Evolutionary conservation across 2,797 vertebrate species (phyloP), one percentile per base, ranked within the genome.

Genomic region (Cynodonichthys magdalenae): DNA sequence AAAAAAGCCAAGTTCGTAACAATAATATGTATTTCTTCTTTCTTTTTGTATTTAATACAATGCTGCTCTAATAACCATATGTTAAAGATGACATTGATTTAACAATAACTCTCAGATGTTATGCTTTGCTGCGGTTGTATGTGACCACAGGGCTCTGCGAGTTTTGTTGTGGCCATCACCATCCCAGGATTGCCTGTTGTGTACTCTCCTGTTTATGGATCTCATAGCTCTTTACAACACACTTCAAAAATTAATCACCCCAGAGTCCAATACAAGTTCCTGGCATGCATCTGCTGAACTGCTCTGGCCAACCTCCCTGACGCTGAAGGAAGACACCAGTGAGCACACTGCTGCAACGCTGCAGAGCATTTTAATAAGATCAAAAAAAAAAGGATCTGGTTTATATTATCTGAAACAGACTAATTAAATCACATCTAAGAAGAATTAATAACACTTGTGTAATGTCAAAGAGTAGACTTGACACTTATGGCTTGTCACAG

Each of bases 171-270:
- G 71, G 63, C 80, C 69, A 72, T 79, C 72, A 36, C 75, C 70
- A 79, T 78, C 84, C 71, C 61, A 74, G 69, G 81, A 86, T 71
- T 75, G 76, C 64, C 85, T 77, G 79, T 86, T 89, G 83, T 84
- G 80, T 84, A 85, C 78, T 80, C 75, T 86, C 70, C 73, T 85
- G 70, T 90, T 90, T 90, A 90, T 87, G 87, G 82, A 86, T 92
- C 83, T 87, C 87, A 86, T 87, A 79, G 87, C 88, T 84, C 88
- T 90, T 91, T 89, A 90, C 83, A 88, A 72, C 86, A 83, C 85
- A 90, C 89, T 92, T 91, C 83, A 90, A 87, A 90, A 89, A 91
- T 88, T 77, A 90, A 91, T 90, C 89, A 87, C 87, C 85, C 85
- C 67, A 76, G 86, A 90, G 86, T 82, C 82, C 77, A 73, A 84